These are phyloP conservation scores for Geodia barretti DNA, from an alignment of 37 sponge, comb jelly and placozoan species.

Conservation along the genomic window DNA sequence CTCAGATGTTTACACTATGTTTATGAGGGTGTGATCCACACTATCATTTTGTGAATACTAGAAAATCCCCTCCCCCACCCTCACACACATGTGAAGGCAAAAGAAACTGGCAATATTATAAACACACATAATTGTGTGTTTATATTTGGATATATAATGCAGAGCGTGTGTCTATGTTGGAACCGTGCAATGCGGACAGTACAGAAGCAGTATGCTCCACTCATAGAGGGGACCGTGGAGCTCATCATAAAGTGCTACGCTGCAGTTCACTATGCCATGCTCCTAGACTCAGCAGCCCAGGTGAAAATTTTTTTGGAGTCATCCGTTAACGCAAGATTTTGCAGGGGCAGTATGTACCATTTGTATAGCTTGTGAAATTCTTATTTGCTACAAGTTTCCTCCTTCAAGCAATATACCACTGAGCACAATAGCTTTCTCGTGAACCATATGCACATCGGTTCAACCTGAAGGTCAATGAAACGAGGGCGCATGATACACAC, in stretches of 20 bases:
- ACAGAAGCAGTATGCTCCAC: slow-evolving; percentile 54
- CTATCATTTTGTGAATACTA: neutral
- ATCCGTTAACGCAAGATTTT: no score
- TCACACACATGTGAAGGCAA: neutral
- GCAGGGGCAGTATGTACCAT: no score
- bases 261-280: slow-evolving; percentile 45
- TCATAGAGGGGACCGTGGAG: slow-evolving; percentile 61
- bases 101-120: neutral
- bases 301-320: slow-evolving; percentile 18
- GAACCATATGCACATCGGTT: no score
- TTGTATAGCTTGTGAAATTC: no score
- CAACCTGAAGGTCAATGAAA: no score
- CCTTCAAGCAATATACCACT: no score
- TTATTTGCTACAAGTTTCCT: no score
- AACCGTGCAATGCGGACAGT: slow-evolving; percentile 45
- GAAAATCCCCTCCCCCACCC: neutral
- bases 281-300: slow-evolving; percentile 57
- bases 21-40: no score
- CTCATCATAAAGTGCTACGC: slow-evolving; percentile 65
- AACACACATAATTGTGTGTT: slow-evolving; percentile 2
- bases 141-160: neutral
- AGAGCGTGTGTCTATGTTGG: slow-evolving; percentile 58
- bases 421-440: no score
- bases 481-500: no score
- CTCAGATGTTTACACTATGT: no score